These are phyloP conservation scores for Arctocebus calabarensis DNA, from an alignment of 2,797 vertebrate genomes.

Conservation along the genomic window DNA sequence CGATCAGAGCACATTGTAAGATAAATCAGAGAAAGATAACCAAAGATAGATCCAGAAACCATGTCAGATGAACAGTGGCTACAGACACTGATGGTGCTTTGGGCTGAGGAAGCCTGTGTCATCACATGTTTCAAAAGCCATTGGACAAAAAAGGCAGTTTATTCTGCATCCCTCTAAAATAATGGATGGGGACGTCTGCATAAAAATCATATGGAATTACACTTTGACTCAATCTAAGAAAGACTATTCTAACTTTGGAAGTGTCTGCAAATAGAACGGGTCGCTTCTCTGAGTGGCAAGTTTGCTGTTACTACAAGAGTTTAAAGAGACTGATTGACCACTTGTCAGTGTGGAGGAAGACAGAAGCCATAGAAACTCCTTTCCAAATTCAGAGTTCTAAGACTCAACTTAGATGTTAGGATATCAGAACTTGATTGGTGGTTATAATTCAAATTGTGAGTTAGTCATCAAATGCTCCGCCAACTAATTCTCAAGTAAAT, in stretches of 20 bases:
- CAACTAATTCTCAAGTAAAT: background rate
- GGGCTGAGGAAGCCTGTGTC: background rate
- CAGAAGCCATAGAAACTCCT: rapidly evolving
- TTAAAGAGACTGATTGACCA: background rate
- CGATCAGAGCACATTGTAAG: background rate
- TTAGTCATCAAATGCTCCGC: background rate
- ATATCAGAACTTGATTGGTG: background rate
- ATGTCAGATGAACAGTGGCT: background rate
- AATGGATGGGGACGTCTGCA: background rate
- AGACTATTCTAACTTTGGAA: background rate
- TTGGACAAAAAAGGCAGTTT: background rate
- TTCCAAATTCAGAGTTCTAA: background rate
- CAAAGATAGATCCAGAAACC: background rate
- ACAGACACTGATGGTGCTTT: background rate
- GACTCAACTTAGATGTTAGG: background rate
- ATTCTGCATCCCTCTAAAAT: background rate
- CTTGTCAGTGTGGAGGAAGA: background rate
- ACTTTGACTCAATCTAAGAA: background rate
- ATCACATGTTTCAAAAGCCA: background rate
- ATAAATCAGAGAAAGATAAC: background rate
- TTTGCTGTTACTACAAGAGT: background rate
- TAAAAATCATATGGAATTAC: background rate
- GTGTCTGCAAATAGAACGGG: background rate
- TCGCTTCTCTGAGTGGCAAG: background rate
- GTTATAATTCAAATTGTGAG: background rate